These are phyloP conservation scores for Drosophila histrio DNA, from an alignment of 2,888 invertebrate species.

Conservation along the genomic window DNA sequence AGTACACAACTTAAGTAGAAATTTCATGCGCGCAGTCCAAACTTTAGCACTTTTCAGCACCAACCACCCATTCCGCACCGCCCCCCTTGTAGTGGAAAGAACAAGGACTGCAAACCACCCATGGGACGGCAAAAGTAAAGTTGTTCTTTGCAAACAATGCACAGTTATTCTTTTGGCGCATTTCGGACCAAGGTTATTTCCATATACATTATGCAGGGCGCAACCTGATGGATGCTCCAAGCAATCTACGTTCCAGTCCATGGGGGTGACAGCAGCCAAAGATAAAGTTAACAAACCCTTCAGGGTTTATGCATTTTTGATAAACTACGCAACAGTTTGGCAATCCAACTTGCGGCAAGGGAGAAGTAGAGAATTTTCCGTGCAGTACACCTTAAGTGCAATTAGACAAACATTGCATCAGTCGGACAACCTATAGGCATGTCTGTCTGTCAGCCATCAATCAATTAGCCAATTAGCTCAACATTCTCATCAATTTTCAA, in stretches of 20 bases:
- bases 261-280: conserved; percentile 24
- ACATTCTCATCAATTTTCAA: conserved; percentile 65
- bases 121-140: conserved; percentile 59
- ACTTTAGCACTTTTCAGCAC: conserved; percentile 69
- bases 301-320: conserved; percentile 39
- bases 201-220: conserved; percentile 65
- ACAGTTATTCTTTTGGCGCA: conserved; percentile 71
- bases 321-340: conserved; percentile 36
- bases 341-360: neutral
- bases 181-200: conserved; percentile 75
- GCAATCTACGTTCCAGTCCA: conserved; percentile 52
- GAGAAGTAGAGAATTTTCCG: neutral
- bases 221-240: conserved; percentile 38
- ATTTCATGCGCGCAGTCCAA: conserved; percentile 73
- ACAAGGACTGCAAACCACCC: conserved; percentile 33
- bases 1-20: conserved; percentile 70
- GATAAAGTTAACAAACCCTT: conserved; percentile 24
- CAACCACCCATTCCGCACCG: neutral
- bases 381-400: conserved; percentile 34
- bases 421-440: neutral
- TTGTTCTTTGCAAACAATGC: conserved; percentile 76
- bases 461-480: conserved; percentile 75
- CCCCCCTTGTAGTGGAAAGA: neutral
- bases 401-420: conserved; percentile 46
- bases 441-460: conserved; percentile 50